Conservation (phyloP, 2,888 invertebrate species). For the Amphipyra tragopoginis region DNA sequence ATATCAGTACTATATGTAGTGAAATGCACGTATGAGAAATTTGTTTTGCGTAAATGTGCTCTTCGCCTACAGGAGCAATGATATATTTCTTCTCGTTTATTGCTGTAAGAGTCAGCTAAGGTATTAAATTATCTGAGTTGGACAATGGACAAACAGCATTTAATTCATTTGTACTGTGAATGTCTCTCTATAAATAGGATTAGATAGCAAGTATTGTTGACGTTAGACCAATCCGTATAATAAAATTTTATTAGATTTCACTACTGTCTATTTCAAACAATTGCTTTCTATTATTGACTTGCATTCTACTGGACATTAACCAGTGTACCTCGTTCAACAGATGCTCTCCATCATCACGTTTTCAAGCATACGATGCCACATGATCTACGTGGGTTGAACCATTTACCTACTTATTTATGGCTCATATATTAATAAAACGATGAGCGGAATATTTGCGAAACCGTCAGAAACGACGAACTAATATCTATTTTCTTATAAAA, state of each 20-base stretch:
- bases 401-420: conserved; percentile 41
- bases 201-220: too few species aligned
- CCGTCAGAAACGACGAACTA: not conserved
- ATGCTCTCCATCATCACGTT: conserved; percentile 30
- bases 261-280: too few species aligned
- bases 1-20: conserved; percentile 32
- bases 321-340: conserved; percentile 1
- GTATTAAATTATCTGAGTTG: too few species aligned
- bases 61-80: conserved; percentile 1
- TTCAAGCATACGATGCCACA: conserved; percentile 11
- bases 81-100: too few species aligned
- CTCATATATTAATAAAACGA: conserved; percentile 27
- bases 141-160: too few species aligned
- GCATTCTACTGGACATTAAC: too few species aligned
- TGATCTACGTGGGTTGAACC: conserved; percentile 31
- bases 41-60: conserved; percentile 14
- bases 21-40: conserved; percentile 9
- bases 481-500: conserved; percentile 9
- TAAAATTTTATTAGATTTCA: too few species aligned
- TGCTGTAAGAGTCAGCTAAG: too few species aligned
- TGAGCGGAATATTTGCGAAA: conserved; percentile 25
- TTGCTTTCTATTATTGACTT: too few species aligned
- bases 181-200: too few species aligned
- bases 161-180: too few species aligned
- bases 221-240: too few species aligned